phyloP scores from a whole-genome alignment of 2,797 vertebrate species.

The Sebastes baramenuke region DNA sequence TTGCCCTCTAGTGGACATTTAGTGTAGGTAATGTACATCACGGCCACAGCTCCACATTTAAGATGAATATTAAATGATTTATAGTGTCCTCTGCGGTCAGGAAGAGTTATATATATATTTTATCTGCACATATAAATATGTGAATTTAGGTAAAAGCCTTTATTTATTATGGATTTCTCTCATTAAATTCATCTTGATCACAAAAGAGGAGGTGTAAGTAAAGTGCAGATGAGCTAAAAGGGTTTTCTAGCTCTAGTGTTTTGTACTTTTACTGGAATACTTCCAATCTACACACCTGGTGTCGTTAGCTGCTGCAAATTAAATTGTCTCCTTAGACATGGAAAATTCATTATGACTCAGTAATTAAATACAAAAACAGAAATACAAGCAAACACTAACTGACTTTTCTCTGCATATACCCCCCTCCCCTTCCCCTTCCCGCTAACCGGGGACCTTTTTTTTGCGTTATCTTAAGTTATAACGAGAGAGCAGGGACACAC shows the following conservation, averaged over 20 bases:
- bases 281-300: conserved; percentile 19
- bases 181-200: conserved; percentile 7
- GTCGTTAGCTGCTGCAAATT: conserved; percentile 32
- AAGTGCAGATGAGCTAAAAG: not conserved
- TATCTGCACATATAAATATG: not conserved
- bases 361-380: conserved; percentile 57
- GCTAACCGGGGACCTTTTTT: conserved; percentile 41
- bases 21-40: conserved; percentile 12
- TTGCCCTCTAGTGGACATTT: conserved; percentile 80
- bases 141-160: not conserved
- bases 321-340: conserved; percentile 25
- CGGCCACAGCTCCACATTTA: not conserved
- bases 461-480: conserved; percentile 58
- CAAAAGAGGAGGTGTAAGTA: conserved; percentile 3
- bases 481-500: conserved; percentile 64
- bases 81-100: not conserved
- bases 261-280: not conserved
- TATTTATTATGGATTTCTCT: not conserved
- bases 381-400: conserved; percentile 30
- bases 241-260: not conserved
- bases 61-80: not conserved
- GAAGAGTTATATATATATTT: not conserved
- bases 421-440: not conserved
- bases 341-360: conserved; percentile 45
- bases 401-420: conserved; percentile 6